Evolutionary conservation across 1,140 invertebrate species (phyloP), one percentile per base, ranked within the genome.

Genomic region (Cylas formicarius): DNA sequence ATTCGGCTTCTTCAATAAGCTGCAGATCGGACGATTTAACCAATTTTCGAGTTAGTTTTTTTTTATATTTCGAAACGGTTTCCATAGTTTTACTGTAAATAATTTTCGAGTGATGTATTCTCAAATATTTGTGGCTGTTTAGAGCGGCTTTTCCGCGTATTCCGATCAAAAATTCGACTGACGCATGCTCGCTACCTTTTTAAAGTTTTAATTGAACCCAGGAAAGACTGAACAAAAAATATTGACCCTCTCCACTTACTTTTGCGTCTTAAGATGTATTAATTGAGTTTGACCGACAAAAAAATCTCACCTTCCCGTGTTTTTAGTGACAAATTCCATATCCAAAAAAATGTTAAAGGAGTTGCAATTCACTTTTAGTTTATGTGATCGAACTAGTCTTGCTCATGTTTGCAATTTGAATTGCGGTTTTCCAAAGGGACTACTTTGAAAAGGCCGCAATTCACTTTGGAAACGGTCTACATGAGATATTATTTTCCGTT

Each of bases 321-420:
- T 31, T 11, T 19, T 47, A 41, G 23, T 40, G 23, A 29, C 40
- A 23, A 43, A 26, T 47, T 26, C 38, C 23, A 9, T 9, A 14
- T 22, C 22, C 14, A 33, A 11, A 22, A 22, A 23, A 38, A 34
- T 2, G 13, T 21, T 18, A 23, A 29, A 45, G 41, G 36, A 47
- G 45, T 50, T 55, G 57, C 57, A 59, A 57, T 58, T 23, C 29
- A 44, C 55, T 42, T 44, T 42, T 50, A 53, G 51, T 53, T 58
- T 53, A 36, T 57, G 58, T 61, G 58, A 61, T 61, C 46, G 32
- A 58, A 61, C 58, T 61, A 61, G 58, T 61, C 58, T 52, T 43
- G 46, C 50, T 55, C 49, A 49, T 52, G 57, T 44, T 47, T 50
- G 45, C 32, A 44, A 33, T 27, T 45, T 44, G 24, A 36, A 44